phyloP scores from a whole-genome alignment of 2,888 invertebrate genomes.

The Geophilus truncorum region DNA sequence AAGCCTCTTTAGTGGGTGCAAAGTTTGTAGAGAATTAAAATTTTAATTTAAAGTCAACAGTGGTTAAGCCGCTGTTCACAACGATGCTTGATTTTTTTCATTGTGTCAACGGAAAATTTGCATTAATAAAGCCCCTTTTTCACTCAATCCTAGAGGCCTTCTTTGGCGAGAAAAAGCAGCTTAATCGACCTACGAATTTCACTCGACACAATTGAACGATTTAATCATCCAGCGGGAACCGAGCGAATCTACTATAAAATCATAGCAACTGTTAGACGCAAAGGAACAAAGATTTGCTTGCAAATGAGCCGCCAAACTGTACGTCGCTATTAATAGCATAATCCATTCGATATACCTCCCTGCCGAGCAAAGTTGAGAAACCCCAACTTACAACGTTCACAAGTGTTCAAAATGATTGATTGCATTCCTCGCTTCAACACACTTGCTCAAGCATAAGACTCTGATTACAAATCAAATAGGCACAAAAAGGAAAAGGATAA shows the following conservation, averaged over 20 bases:
- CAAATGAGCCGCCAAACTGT: not conserved
- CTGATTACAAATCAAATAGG: conserved; percentile 17
- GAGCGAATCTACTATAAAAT: conserved; percentile 19
- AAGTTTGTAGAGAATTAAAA: conserved; percentile 21
- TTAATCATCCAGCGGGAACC: conserved; percentile 2
- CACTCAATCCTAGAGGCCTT: conserved; percentile 6
- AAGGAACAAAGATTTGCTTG: conserved; percentile 8
- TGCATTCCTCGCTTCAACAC: conserved; percentile 1
- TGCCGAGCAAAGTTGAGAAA: not conserved
- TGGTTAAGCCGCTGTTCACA: conserved; percentile 21
- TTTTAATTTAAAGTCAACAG: conserved; percentile 23
- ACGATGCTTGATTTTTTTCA: not conserved
- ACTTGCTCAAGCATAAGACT: conserved; percentile 18
- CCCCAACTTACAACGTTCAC: not conserved
- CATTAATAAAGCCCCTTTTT: conserved; percentile 19
- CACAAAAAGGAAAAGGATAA: not conserved
- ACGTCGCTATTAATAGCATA: conserved; percentile 8
- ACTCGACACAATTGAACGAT: conserved; percentile 27
- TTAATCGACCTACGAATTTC: conserved; percentile 8
- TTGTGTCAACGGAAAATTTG: not conserved
- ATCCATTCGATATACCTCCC: not conserved
- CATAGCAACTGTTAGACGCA: not conserved
- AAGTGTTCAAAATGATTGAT: not conserved
- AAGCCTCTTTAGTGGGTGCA: conserved; percentile 12
- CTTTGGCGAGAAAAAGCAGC: conserved; percentile 8